Conservation (phyloP, 64 coral and sea anemone genomes). For the Orbicella faveolata region DNA sequence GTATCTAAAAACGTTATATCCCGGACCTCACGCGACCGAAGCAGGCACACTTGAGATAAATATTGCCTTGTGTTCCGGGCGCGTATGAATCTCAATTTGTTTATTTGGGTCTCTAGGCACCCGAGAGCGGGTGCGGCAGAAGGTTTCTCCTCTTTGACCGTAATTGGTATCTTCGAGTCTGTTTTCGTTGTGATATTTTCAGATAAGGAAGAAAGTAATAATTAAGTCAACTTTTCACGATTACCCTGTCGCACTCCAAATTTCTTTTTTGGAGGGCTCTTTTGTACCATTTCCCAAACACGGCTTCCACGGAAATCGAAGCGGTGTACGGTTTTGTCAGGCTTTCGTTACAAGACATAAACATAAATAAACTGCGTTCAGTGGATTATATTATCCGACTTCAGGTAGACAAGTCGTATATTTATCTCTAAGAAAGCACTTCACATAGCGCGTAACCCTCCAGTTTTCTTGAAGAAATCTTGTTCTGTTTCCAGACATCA, state of each 20-base stretch:
- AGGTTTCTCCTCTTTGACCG: background rate
- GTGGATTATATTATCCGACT: background rate
- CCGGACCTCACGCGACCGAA: background rate
- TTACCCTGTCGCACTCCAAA: background rate
- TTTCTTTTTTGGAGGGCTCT: background rate
- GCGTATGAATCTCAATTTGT: background rate
- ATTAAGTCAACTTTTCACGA: background rate
- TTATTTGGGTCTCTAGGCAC: conserved; percentile 37
- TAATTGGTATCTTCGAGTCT: conserved; percentile 30
- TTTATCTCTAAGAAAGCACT: background rate
- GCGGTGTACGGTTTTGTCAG: background rate
- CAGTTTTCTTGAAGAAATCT: background rate
- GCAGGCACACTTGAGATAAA: background rate
- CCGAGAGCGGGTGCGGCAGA: conserved; percentile 14
- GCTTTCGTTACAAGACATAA: background rate
- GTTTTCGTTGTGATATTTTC: conserved; percentile 11
- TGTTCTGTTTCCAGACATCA: background rate
- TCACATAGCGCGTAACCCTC: background rate
- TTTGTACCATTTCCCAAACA: background rate
- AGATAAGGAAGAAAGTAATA: background rate
- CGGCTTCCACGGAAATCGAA: background rate
- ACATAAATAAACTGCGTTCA: background rate
- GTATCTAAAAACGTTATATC: background rate
- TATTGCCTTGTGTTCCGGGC: conserved; percentile 11
- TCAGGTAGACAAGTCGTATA: background rate